Conservation (phyloP, 35 echinoderm and acorn worm genomes). For the Apostichopus parvimensis region DNA sequence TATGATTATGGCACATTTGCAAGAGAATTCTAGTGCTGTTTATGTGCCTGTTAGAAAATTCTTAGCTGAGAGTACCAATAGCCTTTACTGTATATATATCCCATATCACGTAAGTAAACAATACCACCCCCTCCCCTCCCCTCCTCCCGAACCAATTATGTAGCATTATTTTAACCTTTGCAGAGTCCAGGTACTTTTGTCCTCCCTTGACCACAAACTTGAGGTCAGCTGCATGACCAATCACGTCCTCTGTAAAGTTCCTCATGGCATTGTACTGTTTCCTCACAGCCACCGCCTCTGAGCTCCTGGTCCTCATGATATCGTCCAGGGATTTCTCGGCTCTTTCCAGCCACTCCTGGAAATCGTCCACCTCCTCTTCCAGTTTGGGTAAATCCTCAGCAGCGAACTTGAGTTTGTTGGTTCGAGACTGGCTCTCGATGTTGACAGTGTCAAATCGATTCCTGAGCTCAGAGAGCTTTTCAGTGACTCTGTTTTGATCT, state of each 20-base stretch:
- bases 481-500: slow-evolving; percentile 77
- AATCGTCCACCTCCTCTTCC: slow-evolving; percentile 76
- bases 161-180: slow-evolving; percentile 60
- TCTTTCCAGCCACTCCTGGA: slow-evolving; percentile 80
- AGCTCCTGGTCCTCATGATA: slow-evolving; percentile 56
- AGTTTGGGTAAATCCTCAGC: slow-evolving; percentile 82
- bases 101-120: no score
- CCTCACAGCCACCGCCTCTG: slow-evolving; percentile 64
- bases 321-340: slow-evolving; percentile 78
- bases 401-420: slow-evolving; percentile 86
- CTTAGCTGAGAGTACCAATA: no score
- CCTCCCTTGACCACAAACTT: slow-evolving; percentile 97
- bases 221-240: slow-evolving; percentile 85
- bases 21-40: no score
- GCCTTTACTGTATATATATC: no score
- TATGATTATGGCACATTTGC: no score
- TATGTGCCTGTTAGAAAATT: no score
- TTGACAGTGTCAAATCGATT: slow-evolving; percentile 79
- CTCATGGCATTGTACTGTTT: slow-evolving; percentile 74
- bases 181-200: slow-evolving; percentile 86
- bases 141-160: no score
- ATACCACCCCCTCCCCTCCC: no score
- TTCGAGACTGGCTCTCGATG: slow-evolving; percentile 63
- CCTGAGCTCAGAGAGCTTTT: slow-evolving; percentile 82
- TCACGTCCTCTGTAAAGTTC: slow-evolving; percentile 92